Evolutionary conservation across 2,797 vertebrate genomes (phyloP).

Genomic region (Nannoperca obscura): DNA sequence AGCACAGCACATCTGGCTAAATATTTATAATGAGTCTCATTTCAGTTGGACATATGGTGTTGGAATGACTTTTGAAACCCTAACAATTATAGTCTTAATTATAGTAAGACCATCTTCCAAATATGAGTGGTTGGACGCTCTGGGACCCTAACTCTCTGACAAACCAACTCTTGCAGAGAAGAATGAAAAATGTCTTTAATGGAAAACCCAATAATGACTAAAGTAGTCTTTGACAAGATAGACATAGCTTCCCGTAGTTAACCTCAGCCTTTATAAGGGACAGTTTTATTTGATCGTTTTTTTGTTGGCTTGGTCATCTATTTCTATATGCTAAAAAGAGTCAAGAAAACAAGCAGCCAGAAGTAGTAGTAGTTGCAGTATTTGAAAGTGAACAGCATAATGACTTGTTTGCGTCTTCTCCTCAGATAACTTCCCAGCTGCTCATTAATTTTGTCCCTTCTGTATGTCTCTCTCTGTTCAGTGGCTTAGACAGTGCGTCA

Average conservation of each 20-base stretch:
- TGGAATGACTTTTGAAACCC: background rate
- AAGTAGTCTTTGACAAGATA: background rate
- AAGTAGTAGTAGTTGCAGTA: too few species aligned
- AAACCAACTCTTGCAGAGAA: background rate
- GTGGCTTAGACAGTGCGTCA: conserved; percentile 93
- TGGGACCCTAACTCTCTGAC: background rate
- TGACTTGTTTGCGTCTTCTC: background rate
- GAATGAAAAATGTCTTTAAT: background rate
- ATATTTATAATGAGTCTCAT: conserved; percentile 2
- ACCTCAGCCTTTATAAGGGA: background rate
- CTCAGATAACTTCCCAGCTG: background rate
- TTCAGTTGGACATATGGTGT: conserved; percentile 15
- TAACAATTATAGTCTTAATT: background rate
- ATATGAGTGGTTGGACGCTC: background rate
- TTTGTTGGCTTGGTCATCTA: too few species aligned
- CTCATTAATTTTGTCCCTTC: background rate
- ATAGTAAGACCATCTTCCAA: conserved; percentile 11
- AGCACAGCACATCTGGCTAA: conserved; percentile 5
- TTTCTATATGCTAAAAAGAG: too few species aligned
- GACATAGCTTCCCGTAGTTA: background rate
- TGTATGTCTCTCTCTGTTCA: conserved; percentile 55
- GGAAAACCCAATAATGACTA: background rate
- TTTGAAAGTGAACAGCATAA: too few species aligned
- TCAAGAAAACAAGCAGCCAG: too few species aligned
- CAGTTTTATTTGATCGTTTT: background rate